Base-by-base conservation (phyloP, 2,797 vertebrate species). In the Diplodus sargus region DNA sequence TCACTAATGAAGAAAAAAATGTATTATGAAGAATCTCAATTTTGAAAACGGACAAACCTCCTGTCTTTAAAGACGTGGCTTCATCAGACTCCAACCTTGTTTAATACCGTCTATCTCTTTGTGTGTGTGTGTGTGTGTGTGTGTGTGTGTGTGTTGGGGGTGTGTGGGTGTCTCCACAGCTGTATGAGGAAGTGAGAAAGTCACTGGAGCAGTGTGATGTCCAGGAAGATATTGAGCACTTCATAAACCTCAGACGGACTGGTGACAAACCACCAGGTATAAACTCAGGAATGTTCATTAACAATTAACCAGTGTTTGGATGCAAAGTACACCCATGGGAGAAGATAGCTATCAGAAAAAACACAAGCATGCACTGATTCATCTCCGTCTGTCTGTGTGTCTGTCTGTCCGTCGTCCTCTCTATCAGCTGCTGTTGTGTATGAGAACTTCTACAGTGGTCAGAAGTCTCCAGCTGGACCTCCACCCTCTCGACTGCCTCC, bases 141-240 rank as follows among this genome's bases (percentile, higher is more conserved):
- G 23, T 69, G 42, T 30, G 45, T 62, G 9, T 39, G 34, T 39
- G 34, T 47, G n/a, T n/a, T n/a, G n/a, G n/a, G n/a, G n/a, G 5
- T 67, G 68, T 74, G 56, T 66, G 22, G 76, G 76, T 74, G 63
- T 59, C 17, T 15, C 2, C 23, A 4, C n/a, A 99, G 98, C 95
- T 97, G 65, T 97, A 97, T 0, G 98, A 99, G 91, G 96, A 98
- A 83, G 96, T 98, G 68, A 97, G 98, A 53, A 97, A 94, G 89
- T 97, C 95, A 22, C 92, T 99, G 80, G 98, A 99, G 79, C 94
- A 95, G 76, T 99, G 97, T 90, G 95, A 95, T 86, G 95, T 99
- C 49, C 95, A 97, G 83, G 96, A 96, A 71, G 98, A 99, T 72
- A 92, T 99, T 0, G 96, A 96, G 47, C 96, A 97, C 92, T 99